Percentiles rank a stretch among this genome's conserved stretches.
Evolutionary conservation across 2,888 invertebrate species (phyloP).

Genomic region (Zhengitettix transpicula): DNA sequence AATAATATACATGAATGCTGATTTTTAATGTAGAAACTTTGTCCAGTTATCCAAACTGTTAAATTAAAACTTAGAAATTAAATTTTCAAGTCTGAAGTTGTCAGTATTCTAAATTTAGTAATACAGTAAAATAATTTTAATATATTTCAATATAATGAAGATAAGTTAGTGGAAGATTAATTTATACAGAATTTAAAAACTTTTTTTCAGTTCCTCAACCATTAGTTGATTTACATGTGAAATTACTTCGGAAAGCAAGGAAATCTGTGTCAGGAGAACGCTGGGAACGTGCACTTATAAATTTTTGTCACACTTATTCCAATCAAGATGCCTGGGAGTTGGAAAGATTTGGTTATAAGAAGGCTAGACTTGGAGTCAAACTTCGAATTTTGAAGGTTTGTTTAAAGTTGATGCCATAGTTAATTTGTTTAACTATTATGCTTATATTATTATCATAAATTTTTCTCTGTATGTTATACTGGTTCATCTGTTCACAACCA

Average conservation of each 20-base stretch:
- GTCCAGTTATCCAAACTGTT: no score
- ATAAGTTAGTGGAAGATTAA: no score
- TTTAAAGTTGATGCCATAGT: not conserved
- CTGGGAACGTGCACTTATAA: conserved; percentile 81
- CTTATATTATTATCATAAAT: not conserved
- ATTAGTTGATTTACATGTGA: conserved; percentile 74
- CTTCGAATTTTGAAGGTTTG: conserved; percentile 75
- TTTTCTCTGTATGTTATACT: no score
- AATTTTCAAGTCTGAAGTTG: no score
- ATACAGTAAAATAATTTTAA: no score
- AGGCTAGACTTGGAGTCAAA: conserved; percentile 75
- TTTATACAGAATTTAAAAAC: no score
- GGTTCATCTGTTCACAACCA: no score
- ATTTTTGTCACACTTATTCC: conserved; percentile 79
- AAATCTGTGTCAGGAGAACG: conserved; percentile 67
- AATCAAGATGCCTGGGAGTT: conserved; percentile 92
- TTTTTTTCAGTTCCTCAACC: conserved; percentile 57
- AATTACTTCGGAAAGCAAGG: conserved; percentile 69
- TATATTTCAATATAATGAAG: no score
- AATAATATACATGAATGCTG: no score
- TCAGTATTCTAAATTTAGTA: no score
- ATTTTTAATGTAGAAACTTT: no score
- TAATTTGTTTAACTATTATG: not conserved
- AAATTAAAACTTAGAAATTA: no score
- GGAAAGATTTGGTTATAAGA: conserved; percentile 88